Base-by-base conservation (phyloP, 2,113 vertebrate species). In the Capra hircus region DNA sequence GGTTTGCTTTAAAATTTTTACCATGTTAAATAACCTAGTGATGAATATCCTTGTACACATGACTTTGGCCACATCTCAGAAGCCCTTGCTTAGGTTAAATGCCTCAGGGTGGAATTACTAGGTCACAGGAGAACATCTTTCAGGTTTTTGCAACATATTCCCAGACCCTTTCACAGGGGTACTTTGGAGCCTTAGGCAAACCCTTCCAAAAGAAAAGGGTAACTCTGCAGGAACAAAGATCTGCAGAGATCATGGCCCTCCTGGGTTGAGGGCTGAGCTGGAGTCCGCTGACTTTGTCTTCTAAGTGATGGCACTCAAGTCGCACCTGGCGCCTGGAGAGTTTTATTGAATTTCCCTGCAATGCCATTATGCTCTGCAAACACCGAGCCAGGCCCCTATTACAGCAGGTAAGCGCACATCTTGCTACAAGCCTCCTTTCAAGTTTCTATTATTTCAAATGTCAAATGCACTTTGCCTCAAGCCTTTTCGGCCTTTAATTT, bases 391-490 rank as follows among this genome's bases (percentile, higher is more conserved):
- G 59, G 92, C 92, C 30, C 52, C 93, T n/a, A 2, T 60, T 60
- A 90, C 21, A 12, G 71, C 78, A 77, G 91, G 86, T 81, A 86
- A 96, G 78, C 6, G 36, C 91, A 60, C 55, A 84, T 89, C 71
- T 92, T 91, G 95, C 91, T 62, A 77, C 81, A 23, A 6, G 96
- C 43, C 86, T 93, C 89, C 82, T 91, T 93, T 96, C 78, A n/a
- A 83, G 48, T 57, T 85, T 89, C 95, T 90, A 36, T 96, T 98
- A 97, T 95, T 97, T 87, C 96, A 97, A 98, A 98, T 98, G 97
- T 98, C 98, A 98, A 97, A 94, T 95, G 94, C 87, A 96, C 96
- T 96, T 97, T 96, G 98, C 98, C 96, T 96, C 82, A n/a, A 98
- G 97, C 87, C 57, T 97, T 95, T 95, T 93, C 0, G 48, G 89